These are phyloP conservation scores for Phylloscopus trochilus DNA, from an alignment of 2,113 vertebrate genomes.

Conservation along the genomic window DNA sequence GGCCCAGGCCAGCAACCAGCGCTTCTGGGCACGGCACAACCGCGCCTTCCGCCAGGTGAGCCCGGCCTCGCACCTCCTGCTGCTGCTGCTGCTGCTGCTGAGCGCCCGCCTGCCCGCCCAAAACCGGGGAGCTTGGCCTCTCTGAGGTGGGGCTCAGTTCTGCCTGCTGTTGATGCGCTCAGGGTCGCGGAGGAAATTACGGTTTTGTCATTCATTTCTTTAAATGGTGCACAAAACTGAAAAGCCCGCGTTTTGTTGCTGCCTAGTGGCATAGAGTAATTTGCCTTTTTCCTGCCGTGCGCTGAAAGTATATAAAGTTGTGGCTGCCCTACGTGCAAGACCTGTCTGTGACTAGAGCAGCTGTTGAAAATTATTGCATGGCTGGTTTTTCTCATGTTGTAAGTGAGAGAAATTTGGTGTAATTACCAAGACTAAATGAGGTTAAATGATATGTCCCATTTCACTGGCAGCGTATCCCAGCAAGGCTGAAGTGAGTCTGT, in stretches of 20 bases:
- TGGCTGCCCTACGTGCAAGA: background rate
- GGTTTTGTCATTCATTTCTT: background rate
- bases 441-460: background rate
- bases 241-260: background rate
- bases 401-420: background rate
- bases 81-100: background rate
- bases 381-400: background rate
- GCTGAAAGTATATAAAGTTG: background rate
- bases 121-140: accelerated
- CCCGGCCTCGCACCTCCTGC: accelerated
- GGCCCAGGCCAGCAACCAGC: conserved; percentile 89
- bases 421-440: background rate
- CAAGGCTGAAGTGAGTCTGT: background rate
- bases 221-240: background rate
- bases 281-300: background rate
- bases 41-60: conserved; percentile 82
- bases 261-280: background rate
- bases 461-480: background rate
- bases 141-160: background rate
- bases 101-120: accelerated
- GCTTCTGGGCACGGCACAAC: conserved; percentile 91
- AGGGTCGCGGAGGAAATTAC: accelerated
- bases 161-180: accelerated
- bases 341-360: background rate
- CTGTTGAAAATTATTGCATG: background rate